Conservation (phyloP, 2,888 invertebrate species). For the Oscheius sp. region DNA sequence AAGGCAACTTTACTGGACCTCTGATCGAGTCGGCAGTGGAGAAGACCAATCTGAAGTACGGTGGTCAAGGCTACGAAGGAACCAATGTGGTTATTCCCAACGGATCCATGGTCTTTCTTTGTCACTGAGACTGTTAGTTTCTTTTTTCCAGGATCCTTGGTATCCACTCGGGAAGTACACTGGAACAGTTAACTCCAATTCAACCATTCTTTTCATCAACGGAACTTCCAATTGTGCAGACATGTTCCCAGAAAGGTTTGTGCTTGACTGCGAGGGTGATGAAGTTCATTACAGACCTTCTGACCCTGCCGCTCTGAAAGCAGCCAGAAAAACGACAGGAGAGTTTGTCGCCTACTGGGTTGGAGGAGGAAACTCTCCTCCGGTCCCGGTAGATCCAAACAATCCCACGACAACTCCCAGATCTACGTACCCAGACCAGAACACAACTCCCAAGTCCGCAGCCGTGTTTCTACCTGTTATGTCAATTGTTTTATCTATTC, state of each 20-base stretch:
- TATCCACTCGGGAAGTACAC: slow-evolving; percentile 49
- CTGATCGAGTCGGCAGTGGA: slow-evolving; percentile 37
- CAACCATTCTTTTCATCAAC: neutral
- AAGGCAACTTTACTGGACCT: slow-evolving; percentile 9
- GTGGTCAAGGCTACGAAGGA: slow-evolving; percentile 48
- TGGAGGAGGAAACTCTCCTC: neutral
- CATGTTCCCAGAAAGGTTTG: neutral
- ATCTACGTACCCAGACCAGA: neutral
- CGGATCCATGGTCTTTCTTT: slow-evolving; percentile 39
- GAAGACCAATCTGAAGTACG: slow-evolving; percentile 49
- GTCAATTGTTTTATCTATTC: slow-evolving; percentile 17
- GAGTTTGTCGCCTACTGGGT: slow-evolving; percentile 4
- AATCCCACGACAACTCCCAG: neutral
- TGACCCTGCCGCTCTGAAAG: slow-evolving; percentile 34
- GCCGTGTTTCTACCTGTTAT: neutral
- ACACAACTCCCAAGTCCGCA: slow-evolving; percentile 1
- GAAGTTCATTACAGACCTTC: slow-evolving; percentile 48
- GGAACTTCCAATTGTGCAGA: slow-evolving; percentile 62
- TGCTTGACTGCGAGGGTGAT: too few relatives aligned
- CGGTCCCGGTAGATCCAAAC: neutral
- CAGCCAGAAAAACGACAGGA: slow-evolving; percentile 7
- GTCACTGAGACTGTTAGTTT: too few relatives aligned
- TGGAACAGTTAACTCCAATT: neutral
- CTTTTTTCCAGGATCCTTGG: slow-evolving; percentile 45
- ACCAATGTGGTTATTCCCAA: slow-evolving; percentile 58